A percentile compares a stretch with the other conserved stretches of the same genome.
Conservation (phyloP, 2,888 invertebrate genomes). For the Trichopoda pennipes region DNA sequence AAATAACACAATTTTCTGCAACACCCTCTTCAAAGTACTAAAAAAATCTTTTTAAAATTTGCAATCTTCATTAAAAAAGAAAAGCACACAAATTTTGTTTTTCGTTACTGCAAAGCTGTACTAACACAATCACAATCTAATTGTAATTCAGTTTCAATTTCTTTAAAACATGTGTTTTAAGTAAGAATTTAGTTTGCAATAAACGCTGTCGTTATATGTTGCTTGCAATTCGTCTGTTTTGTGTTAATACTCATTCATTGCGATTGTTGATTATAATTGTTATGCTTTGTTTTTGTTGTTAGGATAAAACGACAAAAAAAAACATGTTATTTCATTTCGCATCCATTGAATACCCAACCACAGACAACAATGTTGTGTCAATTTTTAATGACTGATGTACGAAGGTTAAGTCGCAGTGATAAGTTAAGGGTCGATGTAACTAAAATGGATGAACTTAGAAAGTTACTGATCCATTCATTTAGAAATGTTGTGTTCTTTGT, state of each 20-base stretch:
- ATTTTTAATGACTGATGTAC: conserved; percentile 31
- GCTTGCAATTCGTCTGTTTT: conserved; percentile 13
- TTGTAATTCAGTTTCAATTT: conserved; percentile 41
- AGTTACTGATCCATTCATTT: not conserved
- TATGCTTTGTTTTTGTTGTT: not conserved
- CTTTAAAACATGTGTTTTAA: conserved; percentile 7
- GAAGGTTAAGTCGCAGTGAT: not conserved
- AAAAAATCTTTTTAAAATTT: no score
- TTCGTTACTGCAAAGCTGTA: not conserved
- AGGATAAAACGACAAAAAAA: conserved; percentile 43
- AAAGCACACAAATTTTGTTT: no score
- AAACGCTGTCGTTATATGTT: not conserved
- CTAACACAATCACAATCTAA: conserved; percentile 4
- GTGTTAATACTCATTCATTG: conserved; percentile 28
- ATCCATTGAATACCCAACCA: conserved; percentile 43
- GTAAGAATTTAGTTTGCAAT: conserved; percentile 34
- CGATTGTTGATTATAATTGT: conserved; percentile 38
- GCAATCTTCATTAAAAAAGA: no score
- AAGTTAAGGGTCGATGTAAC: no score
- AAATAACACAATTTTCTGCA: no score
- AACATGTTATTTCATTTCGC: conserved; percentile 50
- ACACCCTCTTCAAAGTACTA: no score
- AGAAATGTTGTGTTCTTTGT: not conserved
- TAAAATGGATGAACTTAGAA: no score
- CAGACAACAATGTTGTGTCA: conserved; percentile 47